Percentiles rank a stretch among this genome's conserved stretches.
These are phyloP conservation scores for Myopa tessellatipennis DNA, from an alignment of 2,888 invertebrate genomes.

Conservation along the genomic window DNA sequence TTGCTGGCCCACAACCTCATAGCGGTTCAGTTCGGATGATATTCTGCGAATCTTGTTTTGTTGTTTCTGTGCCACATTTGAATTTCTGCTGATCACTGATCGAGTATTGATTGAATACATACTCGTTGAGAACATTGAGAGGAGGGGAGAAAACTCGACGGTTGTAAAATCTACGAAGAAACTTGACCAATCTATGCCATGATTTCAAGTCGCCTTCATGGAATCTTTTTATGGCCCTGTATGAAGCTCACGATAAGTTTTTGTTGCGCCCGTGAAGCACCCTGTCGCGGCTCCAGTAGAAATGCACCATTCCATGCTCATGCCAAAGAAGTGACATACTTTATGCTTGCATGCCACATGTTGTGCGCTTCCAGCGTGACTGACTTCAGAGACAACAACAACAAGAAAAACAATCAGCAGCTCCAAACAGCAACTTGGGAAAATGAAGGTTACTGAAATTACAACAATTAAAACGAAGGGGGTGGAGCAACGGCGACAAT, in stretches of 20 bases:
- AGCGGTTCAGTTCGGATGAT: slow-evolving; percentile 54
- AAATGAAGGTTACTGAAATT: slow-evolving; percentile 62
- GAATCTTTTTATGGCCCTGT: no score
- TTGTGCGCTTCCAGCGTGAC: slow-evolving; percentile 47
- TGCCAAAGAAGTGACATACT: background rate
- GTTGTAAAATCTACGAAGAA: no score
- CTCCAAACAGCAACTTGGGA: slow-evolving; percentile 41
- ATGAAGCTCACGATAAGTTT: no score
- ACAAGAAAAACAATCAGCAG: slow-evolving; percentile 23
- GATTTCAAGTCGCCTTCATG: no score
- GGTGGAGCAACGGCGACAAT: slow-evolving; percentile 53
- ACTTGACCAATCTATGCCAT: background rate
- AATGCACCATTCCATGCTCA: background rate
- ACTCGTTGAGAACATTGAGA: no score
- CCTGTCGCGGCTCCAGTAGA: background rate
- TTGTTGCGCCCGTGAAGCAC: background rate
- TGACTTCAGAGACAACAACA: slow-evolving; percentile 21
- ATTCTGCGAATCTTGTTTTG: background rate
- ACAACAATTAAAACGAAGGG: slow-evolving; percentile 50
- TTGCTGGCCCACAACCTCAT: slow-evolving; percentile 61
- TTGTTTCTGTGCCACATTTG: background rate
- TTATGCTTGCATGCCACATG: background rate
- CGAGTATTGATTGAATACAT: no score
- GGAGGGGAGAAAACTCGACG: no score
- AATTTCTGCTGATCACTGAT: background rate